A percentile compares a stretch with the other conserved stretches of the same genome.
Conservation (phyloP, 2,113 vertebrate genomes). For the Girardinichthys multiradiatus region DNA sequence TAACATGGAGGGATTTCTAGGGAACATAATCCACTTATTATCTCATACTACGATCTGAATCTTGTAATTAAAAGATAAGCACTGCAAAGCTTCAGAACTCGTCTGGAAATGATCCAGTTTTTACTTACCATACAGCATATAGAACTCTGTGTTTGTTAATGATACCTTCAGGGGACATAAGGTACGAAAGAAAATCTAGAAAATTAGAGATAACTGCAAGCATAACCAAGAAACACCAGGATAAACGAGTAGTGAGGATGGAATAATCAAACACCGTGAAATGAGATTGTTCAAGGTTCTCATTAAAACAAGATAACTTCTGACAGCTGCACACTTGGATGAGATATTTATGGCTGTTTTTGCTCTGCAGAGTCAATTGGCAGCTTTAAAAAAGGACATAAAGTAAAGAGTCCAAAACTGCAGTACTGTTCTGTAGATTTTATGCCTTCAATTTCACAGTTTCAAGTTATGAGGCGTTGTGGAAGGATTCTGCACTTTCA, state of each 20-base stretch:
- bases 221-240: neutral
- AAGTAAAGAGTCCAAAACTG: constrained; percentile 18
- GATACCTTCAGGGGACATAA: neutral
- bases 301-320: constrained; percentile 17
- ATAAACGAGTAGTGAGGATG: neutral
- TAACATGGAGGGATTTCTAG: neutral
- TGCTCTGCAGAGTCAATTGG: constrained; percentile 15
- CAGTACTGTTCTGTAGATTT: constrained; percentile 26
- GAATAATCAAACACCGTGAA: constrained; percentile 40
- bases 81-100: neutral
- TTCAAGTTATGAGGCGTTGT: neutral
- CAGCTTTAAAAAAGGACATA: constrained; percentile 32
- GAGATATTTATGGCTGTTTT: constrained; percentile 30
- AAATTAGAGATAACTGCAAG: neutral
- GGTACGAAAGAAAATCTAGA: neutral
- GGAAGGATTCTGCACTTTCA: neutral
- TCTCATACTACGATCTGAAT: neutral
- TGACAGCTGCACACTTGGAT: constrained; percentile 44
- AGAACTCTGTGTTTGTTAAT: neutral
- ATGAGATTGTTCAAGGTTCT: constrained; percentile 32
- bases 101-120: neutral
- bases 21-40: neutral
- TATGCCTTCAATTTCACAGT: constrained; percentile 10
- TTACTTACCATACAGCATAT: neutral
- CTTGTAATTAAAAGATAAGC: neutral